Evolutionary conservation across 2,797 vertebrate species (phyloP), one percentile per base, ranked within the genome.

Genomic region (Triplophysa bombifrons): DNA sequence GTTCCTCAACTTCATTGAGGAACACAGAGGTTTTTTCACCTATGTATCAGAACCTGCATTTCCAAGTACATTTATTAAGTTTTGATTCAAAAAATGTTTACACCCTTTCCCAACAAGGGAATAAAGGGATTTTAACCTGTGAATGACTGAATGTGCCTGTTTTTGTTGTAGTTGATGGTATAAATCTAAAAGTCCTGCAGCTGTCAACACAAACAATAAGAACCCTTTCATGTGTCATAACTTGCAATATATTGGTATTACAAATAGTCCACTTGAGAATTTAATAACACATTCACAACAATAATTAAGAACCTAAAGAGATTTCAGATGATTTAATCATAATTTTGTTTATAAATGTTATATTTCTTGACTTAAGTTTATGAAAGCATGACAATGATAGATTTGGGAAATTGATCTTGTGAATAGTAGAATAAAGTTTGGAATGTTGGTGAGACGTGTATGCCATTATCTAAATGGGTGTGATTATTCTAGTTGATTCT

Each of bases 371-470:
- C 30, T 38, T n/a, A 64, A 10, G 30, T 41, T 65, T 6, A 19
- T 68, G 4, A 30, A 69, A 11, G 17, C 25, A 13, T 14, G 5
- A 0, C 20, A 58, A 56, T 30, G 1, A 69, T 0, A 1, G 30
- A 1, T 60, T 50, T 77, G 30, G 13, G 46, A 8, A 20, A 60
- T 34, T 30, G 19, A 67, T 44, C 14, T 17, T 10, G 19, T n/a
- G 30, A 66, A 44, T 9, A 44, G 20, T 19, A 44, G 41, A 46
- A 13, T 46, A n/a, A 14, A 44, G 10, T 34, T 34, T 70, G 76
- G 46, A 78, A 71, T 78, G 67, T n/a, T 68, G 67, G 67, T 71
- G 76, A 25, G 61, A 19, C 20, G 22, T 41, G 55, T 41, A 17
- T 27, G 30, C 4, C 19, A 77, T 38, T 60, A 46, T 63, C 55